phyloP scores from a whole-genome alignment of 2,888 invertebrate species.

The Macaria notata region DNA sequence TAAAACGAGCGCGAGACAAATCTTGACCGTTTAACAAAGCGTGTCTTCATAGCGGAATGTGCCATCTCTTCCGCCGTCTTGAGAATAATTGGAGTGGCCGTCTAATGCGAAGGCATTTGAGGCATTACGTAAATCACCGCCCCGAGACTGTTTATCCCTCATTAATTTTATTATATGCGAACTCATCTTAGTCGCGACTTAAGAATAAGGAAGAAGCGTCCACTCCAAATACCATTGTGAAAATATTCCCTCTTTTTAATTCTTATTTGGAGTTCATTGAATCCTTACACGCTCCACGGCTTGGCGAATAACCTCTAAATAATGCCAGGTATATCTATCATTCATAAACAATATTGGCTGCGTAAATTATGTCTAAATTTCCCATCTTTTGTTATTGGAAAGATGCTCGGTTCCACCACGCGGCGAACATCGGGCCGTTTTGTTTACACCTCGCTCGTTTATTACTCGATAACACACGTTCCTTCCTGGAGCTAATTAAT shows the following conservation, averaged over 20 bases:
- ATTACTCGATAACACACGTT: constrained; percentile 13
- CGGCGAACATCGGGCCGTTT: constrained; percentile 13
- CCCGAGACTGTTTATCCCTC: constrained; percentile 41
- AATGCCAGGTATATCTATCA: no score
- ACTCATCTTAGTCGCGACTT: background rate
- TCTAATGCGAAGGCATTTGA: constrained; percentile 48
- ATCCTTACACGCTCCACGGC: no score
- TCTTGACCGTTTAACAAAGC: constrained; percentile 43
- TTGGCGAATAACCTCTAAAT: no score
- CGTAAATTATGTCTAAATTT: no score
- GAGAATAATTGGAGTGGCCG: constrained; percentile 64
- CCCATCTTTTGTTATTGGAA: no score
- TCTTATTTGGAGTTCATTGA: no score
- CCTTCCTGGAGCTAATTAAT: constrained; percentile 20
- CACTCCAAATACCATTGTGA: no score
- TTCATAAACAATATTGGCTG: no score
- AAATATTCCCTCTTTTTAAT: no score
- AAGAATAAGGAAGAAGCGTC: background rate
- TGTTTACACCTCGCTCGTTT: constrained; percentile 21
- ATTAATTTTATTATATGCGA: constrained; percentile 14
- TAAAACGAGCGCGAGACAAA: constrained; percentile 17
- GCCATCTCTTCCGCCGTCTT: constrained; percentile 49
- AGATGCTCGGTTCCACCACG: constrained; percentile 6
- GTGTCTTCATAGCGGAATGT: constrained; percentile 46
- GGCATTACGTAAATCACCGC: constrained; percentile 46